Conservation (phyloP, 2,113 vertebrate species). For the Oreochromis tanganicae region DNA sequence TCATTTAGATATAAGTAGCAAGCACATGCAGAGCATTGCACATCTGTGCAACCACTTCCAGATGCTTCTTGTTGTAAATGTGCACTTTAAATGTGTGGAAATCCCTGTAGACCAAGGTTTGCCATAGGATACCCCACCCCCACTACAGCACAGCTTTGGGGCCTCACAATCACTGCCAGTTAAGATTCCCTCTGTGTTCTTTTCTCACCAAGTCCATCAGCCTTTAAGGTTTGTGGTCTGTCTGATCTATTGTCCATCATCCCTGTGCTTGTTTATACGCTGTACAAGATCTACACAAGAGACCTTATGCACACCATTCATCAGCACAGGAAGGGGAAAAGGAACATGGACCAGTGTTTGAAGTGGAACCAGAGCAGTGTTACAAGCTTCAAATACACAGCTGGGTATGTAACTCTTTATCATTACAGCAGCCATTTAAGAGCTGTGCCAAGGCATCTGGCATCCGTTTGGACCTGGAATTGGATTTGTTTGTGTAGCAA, state of each 20-base stretch:
- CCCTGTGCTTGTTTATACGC: background rate
- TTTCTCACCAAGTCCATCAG: background rate
- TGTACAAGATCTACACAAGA: constrained; percentile 2
- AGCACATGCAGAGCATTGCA: background rate
- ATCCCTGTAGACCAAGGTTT: constrained; percentile 11
- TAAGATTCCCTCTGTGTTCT: background rate
- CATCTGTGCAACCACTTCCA: constrained; percentile 35
- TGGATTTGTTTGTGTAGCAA: constrained; percentile 25
- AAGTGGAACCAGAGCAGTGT: constrained; percentile 30
- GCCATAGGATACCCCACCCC: background rate
- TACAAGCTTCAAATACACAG: constrained; percentile 29
- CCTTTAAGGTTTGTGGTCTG: constrained; percentile 1
- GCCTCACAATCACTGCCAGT: constrained; percentile 39
- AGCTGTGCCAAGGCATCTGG: constrained; percentile 35
- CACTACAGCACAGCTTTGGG: background rate
- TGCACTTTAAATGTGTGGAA: constrained; percentile 28
- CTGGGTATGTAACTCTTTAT: constrained; percentile 23
- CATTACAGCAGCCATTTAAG: constrained; percentile 33
- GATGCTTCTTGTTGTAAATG: constrained; percentile 41
- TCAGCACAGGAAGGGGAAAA: constrained; percentile 13
- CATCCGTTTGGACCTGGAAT: constrained; percentile 29
- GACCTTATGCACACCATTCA: constrained; percentile 11
- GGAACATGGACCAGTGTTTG: constrained; percentile 4
- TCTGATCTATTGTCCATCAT: constrained; percentile 17
- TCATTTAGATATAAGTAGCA: constrained; percentile 7